Evolutionary conservation across 2,113 vertebrate genomes (phyloP).

Genomic region (Zosterops japonicus): DNA sequence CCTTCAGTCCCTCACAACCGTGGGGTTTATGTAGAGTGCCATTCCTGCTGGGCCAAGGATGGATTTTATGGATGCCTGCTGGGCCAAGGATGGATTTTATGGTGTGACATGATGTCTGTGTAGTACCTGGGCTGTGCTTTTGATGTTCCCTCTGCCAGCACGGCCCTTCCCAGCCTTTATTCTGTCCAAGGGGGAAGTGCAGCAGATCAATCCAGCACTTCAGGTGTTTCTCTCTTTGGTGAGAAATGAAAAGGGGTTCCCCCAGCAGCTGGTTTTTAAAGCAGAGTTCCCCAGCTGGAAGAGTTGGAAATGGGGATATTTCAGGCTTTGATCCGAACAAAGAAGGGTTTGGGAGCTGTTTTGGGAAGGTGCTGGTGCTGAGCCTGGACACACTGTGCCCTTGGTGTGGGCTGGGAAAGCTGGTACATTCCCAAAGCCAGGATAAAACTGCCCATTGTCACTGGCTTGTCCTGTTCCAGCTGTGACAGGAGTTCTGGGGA

Average conservation of each 20-base stretch:
- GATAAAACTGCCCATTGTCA: rapidly evolving
- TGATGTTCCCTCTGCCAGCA: neutral
- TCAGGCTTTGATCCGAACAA: neutral
- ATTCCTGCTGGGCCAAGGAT: neutral
- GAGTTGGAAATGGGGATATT: neutral
- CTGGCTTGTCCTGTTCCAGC: neutral
- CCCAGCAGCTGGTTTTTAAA: too few species aligned
- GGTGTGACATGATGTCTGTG: neutral
- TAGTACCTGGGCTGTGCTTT: neutral
- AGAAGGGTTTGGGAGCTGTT: neutral
- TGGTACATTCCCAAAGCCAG: neutral
- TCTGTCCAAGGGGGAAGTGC: neutral
- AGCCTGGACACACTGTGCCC: rapidly evolving
- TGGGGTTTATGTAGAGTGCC: neutral
- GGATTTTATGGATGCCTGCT: neutral
- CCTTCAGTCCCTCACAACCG: neutral
- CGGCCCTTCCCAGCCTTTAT: neutral
- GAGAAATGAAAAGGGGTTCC: neutral
- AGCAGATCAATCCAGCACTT: rapidly evolving
- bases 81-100: neutral
- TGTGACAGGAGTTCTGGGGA: neutral
- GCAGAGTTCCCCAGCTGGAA: neutral
- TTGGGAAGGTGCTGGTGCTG: neutral
- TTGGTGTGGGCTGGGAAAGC: neutral
- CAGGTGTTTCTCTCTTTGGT: neutral